Evolutionary conservation across 2,888 invertebrate genomes (phyloP).

Genomic region (Argynnis bischoffii): DNA sequence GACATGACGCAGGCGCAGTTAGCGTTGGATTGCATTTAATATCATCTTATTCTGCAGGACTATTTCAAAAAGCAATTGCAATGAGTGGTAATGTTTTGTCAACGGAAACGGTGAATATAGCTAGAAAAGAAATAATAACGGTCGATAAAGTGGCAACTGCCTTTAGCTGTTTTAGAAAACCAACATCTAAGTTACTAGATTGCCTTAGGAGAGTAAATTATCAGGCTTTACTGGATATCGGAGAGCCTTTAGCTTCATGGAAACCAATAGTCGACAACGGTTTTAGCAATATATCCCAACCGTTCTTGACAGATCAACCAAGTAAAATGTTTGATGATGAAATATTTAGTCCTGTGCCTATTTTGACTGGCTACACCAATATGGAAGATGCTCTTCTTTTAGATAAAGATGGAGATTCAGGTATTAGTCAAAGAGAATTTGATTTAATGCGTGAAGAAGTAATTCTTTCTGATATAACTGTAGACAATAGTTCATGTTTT

Average conservation of each 20-base stretch:
- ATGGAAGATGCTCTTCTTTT: conserved; percentile 90
- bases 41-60: conserved; percentile 84
- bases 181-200: conserved; percentile 85
- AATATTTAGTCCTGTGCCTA: conserved; percentile 85
- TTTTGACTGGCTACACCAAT: conserved; percentile 89
- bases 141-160: conserved; percentile 85
- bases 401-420: conserved; percentile 81
- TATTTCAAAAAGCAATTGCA: conserved; percentile 89
- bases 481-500: conserved; percentile 81
- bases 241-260: conserved; percentile 85
- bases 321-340: conserved; percentile 83
- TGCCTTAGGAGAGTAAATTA: conserved; percentile 86
- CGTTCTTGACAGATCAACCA: conserved; percentile 87
- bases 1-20: conserved; percentile 90
- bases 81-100: conserved; percentile 90
- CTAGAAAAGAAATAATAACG: conserved; percentile 83
- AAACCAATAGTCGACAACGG: conserved; percentile 89
- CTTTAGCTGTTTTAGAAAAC: conserved; percentile 86
- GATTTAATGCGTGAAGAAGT: conserved; percentile 85
- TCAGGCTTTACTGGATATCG: conserved; percentile 83
- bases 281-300: conserved; percentile 84
- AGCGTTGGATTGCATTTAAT: conserved; percentile 90
- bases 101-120: conserved; percentile 83
- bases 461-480: conserved; percentile 82
- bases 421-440: conserved; percentile 83